Evolutionary conservation across 2,888 invertebrate genomes (phyloP).

Genomic region (Melieria omissa): DNA sequence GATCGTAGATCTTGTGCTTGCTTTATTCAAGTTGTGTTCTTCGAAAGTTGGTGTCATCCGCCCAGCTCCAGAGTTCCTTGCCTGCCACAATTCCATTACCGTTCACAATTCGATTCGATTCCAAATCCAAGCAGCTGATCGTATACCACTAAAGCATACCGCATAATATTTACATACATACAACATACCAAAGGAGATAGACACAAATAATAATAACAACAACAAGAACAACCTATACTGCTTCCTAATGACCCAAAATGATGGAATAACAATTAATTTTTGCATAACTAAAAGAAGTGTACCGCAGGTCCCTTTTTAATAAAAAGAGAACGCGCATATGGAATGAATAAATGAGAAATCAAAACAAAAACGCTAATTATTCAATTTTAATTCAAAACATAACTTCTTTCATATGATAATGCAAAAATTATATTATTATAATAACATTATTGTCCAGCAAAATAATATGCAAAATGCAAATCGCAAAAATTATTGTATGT

Average conservation of each 20-base stretch:
- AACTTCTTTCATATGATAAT: conserved; percentile 43
- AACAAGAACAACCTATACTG: conserved; percentile 28
- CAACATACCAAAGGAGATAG: conserved; percentile 30
- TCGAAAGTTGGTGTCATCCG: no score
- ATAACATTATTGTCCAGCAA: conserved; percentile 42
- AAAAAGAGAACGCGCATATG: neutral
- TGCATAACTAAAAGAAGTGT: conserved; percentile 35
- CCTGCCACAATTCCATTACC: no score
- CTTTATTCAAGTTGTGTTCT: no score
- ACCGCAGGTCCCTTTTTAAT: conserved; percentile 28
- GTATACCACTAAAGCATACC: no score
- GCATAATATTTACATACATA: neutral
- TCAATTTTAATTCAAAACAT: conserved; percentile 38
- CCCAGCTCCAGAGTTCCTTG: no score
- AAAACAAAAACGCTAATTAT: conserved; percentile 38
- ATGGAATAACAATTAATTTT: conserved; percentile 32
- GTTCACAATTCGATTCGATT: no score
- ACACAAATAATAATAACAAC: conserved; percentile 23
- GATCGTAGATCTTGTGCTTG: no score
- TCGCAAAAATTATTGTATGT: conserved; percentile 22
- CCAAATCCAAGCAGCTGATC: no score
- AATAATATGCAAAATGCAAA: conserved; percentile 30
- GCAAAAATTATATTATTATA: conserved; percentile 39
- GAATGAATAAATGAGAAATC: conserved; percentile 15
- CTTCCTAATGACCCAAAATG: conserved; percentile 27